Evolutionary conservation across 2,888 invertebrate species (phyloP).

Genomic region (Argyra leucocephala): DNA sequence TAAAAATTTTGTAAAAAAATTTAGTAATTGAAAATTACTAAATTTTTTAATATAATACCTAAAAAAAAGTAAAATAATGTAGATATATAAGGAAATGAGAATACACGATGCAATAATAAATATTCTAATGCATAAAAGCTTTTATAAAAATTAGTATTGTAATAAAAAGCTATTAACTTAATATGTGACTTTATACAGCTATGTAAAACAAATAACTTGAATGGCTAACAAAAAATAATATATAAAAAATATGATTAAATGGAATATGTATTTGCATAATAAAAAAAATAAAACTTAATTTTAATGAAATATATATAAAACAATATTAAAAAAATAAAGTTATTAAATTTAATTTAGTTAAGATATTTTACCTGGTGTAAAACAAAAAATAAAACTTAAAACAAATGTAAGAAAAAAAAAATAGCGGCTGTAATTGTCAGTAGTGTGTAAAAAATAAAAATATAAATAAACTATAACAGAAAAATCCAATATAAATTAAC

Average conservation of each 20-base stretch:
- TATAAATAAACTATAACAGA: neutral
- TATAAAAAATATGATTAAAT: neutral
- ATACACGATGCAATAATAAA: slow-evolving; percentile 6
- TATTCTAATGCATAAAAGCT: slow-evolving; percentile 4
- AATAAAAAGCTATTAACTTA: neutral
- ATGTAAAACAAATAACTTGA: neutral
- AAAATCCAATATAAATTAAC: neutral
- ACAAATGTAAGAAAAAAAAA: neutral
- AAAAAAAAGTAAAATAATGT: neutral
- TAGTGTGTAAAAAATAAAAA: neutral
- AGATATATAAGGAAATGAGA: neutral
- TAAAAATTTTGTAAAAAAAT: neutral
- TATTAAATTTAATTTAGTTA: slow-evolving; percentile 4
- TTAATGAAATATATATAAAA: neutral
- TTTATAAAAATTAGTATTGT: slow-evolving; percentile 6
- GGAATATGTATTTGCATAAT: neutral
- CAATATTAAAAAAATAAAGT: neutral
- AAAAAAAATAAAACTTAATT: neutral
- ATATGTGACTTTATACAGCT: neutral
- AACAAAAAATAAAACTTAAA: neutral
- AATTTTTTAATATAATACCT: neutral
- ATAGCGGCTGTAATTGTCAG: slow-evolving; percentile 6
- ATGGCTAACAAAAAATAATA: neutral
- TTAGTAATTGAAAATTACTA: neutral
- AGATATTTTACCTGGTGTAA: slow-evolving; percentile 4